Base-by-base conservation (phyloP, 2,888 invertebrate genomes). In the Sthenelais limicola region DNA sequence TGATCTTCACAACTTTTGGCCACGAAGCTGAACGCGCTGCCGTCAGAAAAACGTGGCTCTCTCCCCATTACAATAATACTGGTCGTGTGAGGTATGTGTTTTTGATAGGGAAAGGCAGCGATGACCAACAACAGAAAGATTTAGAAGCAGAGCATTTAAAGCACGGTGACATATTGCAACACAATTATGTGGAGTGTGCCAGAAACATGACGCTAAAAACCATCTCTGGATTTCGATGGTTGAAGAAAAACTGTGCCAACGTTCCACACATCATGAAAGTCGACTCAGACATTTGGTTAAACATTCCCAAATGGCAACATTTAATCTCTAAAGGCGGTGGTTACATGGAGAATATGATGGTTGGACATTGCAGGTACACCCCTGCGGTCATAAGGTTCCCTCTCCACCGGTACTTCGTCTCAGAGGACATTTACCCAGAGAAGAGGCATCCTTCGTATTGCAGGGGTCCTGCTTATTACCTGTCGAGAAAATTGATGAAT, bases 201-300 rank as follows among this genome's bases (percentile, higher is more conserved):
- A 62, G 62, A 26, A 62, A 62, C 38, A 35, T 62, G 62, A 38
- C 62, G 21, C 35, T 62, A 18, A 62, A 62, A 43, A 38, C 38
- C 9, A n/a, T 62, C 1, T 18, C 62, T 35, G 62, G 62, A 24
- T 24, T 62, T 18, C 15, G 38, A 12, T 62, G 62, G 62, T 35
- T 43, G 9, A 43, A 9, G 4, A 38, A 24, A 15, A 18, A 62
- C 38, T 62, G 62, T 62, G 24, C 9, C 1, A 18, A n/a, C 24
- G 62, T 35, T 21, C 21, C 35, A 1, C 43, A 38, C 26, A 28
- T 62, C 12, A 62, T 62, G 62, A 62, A 62, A 43, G n/a, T 62
- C 26, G 62, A 62, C 24, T 21, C 24, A 2, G 62, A 62, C 38
- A 38, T 38, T 24, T 62, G 38, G 38, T 12, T 62, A 12, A 62